A percentile compares a stretch with the other conserved stretches of the same genome.
Evolutionary conservation across 2,797 vertebrate genomes (phyloP).

Genomic region (Muscicapa comitata): DNA sequence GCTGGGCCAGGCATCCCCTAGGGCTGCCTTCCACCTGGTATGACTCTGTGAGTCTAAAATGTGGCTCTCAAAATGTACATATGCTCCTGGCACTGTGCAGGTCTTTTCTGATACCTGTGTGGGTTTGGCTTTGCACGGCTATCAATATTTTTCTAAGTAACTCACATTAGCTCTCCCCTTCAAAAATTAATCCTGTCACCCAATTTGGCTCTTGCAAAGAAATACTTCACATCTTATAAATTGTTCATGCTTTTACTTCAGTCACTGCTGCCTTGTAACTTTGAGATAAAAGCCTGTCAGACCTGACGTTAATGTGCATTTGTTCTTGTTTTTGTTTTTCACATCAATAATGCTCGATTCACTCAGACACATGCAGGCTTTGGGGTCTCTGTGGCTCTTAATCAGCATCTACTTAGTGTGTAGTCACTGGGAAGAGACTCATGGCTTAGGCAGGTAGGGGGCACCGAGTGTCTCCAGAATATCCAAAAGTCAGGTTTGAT

Average conservation of each 20-base stretch:
- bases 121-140: background rate
- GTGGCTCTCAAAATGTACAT: background rate
- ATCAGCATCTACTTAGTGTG: background rate
- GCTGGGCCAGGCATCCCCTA: background rate
- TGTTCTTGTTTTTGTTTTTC: background rate
- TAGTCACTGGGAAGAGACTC: background rate
- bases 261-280: background rate
- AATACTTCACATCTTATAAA: background rate
- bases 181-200: background rate
- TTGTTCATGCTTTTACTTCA: background rate
- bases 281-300: background rate
- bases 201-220: background rate
- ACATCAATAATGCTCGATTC: background rate
- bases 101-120: background rate
- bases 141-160: background rate
- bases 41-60: background rate
- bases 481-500: background rate
- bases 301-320: background rate
- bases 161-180: background rate
- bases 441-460: background rate
- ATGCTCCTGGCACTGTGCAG: background rate
- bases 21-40: background rate
- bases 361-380: background rate
- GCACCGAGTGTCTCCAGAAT: background rate
- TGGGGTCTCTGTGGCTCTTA: background rate